Percentiles rank a stretch among this genome's conserved stretches.
Evolutionary conservation across 2,888 invertebrate genomes (phyloP).

Genomic region (Salpingus planirostris): DNA sequence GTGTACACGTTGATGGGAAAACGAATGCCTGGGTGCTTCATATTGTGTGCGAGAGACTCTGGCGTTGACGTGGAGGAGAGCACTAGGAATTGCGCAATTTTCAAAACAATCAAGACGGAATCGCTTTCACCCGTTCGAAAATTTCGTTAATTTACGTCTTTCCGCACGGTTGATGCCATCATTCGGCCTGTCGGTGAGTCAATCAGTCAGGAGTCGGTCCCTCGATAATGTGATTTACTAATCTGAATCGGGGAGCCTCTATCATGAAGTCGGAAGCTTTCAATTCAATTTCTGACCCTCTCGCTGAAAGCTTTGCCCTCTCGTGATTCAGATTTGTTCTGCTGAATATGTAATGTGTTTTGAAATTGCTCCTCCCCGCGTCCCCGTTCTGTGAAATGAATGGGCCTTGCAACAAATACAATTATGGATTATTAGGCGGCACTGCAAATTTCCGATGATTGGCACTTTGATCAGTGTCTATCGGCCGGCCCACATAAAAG

Average conservation of each 20-base stretch:
- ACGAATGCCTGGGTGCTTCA: conserved; percentile 10
- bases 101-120: conserved; percentile 24
- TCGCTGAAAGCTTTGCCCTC: conserved; percentile 18
- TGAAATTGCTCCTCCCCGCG: conserved; percentile 10
- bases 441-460: too few relatives aligned
- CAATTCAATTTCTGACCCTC: conserved; percentile 31
- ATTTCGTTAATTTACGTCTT: conserved; percentile 32
- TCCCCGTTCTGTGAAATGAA: conserved; percentile 5
- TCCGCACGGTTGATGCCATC: conserved; percentile 29
- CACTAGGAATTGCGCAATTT: conserved; percentile 9
- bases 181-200: conserved; percentile 32
- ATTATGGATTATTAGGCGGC: conserved; percentile 8
- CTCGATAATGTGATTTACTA: conserved; percentile 31
- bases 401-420: conserved; percentile 12
- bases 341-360: conserved; percentile 18
- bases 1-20: conserved; percentile 13
- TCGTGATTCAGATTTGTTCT: conserved; percentile 19
- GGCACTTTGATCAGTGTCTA: too few relatives aligned
- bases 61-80: conserved; percentile 9
- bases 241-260: conserved; percentile 32
- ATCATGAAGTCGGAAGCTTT: conserved; percentile 28
- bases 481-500: too few relatives aligned
- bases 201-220: conserved; percentile 24
- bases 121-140: conserved; percentile 25
- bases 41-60: conserved; percentile 7